These are phyloP conservation scores for Lanius ludovicianus DNA, from an alignment of 2,113 vertebrate genomes.

Conservation along the genomic window DNA sequence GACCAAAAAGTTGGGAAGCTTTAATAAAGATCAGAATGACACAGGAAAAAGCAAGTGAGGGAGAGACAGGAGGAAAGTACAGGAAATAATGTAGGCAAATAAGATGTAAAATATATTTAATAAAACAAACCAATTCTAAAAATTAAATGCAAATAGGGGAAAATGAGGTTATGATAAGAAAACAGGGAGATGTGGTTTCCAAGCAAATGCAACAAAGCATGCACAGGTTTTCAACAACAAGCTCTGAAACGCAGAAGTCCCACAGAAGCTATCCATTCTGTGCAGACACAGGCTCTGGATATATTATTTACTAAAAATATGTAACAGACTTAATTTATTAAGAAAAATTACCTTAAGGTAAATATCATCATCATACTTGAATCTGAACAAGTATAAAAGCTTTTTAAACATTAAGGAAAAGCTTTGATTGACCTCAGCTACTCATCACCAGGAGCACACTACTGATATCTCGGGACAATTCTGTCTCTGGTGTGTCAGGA, in stretches of 20 bases:
- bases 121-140: slow-evolving; percentile 65
- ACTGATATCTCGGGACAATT: background rate
- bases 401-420: background rate
- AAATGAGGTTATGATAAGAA: slow-evolving; percentile 65
- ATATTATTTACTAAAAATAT: background rate
- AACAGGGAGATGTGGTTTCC: slow-evolving; percentile 48
- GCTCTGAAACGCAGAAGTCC: background rate
- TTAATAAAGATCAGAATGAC: slow-evolving; percentile 92
- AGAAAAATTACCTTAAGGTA: background rate
- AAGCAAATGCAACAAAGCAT: slow-evolving; percentile 48
- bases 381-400: background rate
- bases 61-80: slow-evolving; percentile 83
- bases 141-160: slow-evolving; percentile 58
- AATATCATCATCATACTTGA: background rate
- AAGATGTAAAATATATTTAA: slow-evolving; percentile 59
- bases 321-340: background rate
- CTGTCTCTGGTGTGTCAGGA: background rate
- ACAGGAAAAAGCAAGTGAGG: slow-evolving; percentile 89
- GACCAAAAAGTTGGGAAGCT: slow-evolving; percentile 99
- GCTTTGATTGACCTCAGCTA: background rate
- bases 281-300: background rate
- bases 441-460: background rate
- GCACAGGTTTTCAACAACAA: background rate
- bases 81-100: slow-evolving; percentile 82
- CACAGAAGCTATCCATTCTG: background rate